Base-by-base conservation (phyloP, 2,888 invertebrate species). In the Diogma glabrata region DNA sequence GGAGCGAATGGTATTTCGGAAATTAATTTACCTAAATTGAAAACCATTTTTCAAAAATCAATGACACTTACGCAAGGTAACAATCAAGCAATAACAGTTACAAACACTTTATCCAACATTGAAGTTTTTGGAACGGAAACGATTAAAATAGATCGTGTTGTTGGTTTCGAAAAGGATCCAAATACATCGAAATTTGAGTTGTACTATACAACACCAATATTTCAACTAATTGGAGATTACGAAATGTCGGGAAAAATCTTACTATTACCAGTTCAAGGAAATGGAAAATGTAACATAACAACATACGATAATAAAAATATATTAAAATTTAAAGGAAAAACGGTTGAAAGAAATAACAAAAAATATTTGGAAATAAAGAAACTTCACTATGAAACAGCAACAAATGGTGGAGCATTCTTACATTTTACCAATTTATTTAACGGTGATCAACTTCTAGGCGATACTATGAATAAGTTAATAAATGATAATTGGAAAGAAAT, bases 381-480 rank as follows among this genome's bases (percentile, higher is more conserved):
- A 50, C 81, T 78, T 61, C 64, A 63, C 1, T 72, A 80, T 2
- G n/a, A n/a, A n/a, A 75, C 74, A 53, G 74, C 81, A 59, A 58
- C 67, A 1, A 81, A 81, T 0, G 65, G 73, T 54, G 65, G 63
- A 23, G 75, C 81, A 1, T 54, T 63, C 0, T 69, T 77, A 49
- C 59, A 75, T 51, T 81, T 82, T 61, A 72, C 76, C 12, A 80
- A 82, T 59, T 71, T 82, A 1, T 81, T 75, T 64, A 73, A 75
- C 47, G 76, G 75, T 0, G 75, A 78, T 61, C 70, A 71, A 54
- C 52, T 66, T 12, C 69, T 78, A 2, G 76, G 77, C 40, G 72
- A 75, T 17, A 73, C 75, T 57, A 75, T 79, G 75, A 77, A 78
- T 55, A 56, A 61, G 17, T 77, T 79, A 64, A 64, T 80, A 22